Base-by-base conservation (phyloP, 2,113 vertebrate species). In the Erythrocercus mccallii region DNA sequence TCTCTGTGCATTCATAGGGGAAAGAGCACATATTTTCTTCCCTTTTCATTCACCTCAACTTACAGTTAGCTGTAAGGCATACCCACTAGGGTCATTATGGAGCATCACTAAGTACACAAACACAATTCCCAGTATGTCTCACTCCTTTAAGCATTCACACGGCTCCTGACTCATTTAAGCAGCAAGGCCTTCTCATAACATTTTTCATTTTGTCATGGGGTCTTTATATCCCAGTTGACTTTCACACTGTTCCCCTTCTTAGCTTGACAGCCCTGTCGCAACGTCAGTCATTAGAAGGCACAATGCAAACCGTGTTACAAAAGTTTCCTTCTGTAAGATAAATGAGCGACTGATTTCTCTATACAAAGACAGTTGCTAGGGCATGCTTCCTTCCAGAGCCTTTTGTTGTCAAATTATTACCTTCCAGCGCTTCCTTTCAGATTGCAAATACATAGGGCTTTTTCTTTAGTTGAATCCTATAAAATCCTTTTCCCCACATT, bases 311-410 rank as follows among this genome's bases (percentile, higher is more conserved):
- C 94, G 90, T 95, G 79, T 97, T 97, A 97, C 97, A 97, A 95
- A 97, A 97, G 97, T 96, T 97, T 96, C 97, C 95, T 96, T 96
- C 96, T 95, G 91, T 91, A 97, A 97, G 97, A 98, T 98, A 97
- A 98, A 98, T 6, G 96, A 98, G 96, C 6, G 27, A 74, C 96
- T 92, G 94, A 97, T 95, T 96, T 88, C 91, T 82, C 93, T 88
- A 95, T 72, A 97, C 94, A 97, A 97, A 98, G 96, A 95, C 94
- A 97, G 97, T 97, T 97, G 97, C 98, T 95, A 98, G 92, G 96
- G 83, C 96, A 95, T 96, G 96, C 97, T 97, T 97, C 94, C 96
- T 96, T 95, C 93, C 95, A 93, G n/a, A 79, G 94, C 77, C 94
- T 95, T 97, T 97, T 97, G 95, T 97, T 94, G 61, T 82, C 92